These are phyloP conservation scores for Amphipyra tragopoginis DNA, from an alignment of 2,888 invertebrate genomes.

Conservation along the genomic window DNA sequence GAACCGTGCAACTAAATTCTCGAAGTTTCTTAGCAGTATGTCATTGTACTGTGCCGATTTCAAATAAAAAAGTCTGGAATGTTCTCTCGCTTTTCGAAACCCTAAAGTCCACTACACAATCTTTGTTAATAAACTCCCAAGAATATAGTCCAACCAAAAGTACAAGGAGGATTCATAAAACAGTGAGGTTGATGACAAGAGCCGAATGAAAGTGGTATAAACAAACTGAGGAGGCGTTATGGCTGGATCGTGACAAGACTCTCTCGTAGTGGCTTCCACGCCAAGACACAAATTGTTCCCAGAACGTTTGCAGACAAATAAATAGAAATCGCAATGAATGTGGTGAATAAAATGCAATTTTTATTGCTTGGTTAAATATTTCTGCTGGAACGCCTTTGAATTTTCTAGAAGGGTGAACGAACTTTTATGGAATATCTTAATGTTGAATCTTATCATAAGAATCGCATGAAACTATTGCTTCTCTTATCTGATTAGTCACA, in stretches of 20 bases:
- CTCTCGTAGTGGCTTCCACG: constrained; percentile 18
- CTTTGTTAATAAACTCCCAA: constrained; percentile 13
- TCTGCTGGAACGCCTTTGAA: not conserved
- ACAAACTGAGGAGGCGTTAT: constrained; percentile 42
- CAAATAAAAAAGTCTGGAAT: too few relatives aligned
- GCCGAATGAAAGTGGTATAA: constrained; percentile 41
- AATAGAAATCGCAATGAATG: constrained; percentile 15
- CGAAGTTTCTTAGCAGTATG: too few relatives aligned
- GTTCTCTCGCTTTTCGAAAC: too few relatives aligned
- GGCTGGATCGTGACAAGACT: constrained; percentile 49
- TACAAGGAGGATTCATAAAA: constrained; percentile 45
- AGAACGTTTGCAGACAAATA: constrained; percentile 25
- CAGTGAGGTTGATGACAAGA: constrained; percentile 28
- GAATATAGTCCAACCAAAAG: constrained; percentile 5
- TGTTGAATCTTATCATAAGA: too few relatives aligned
- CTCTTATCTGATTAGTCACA: too few relatives aligned
- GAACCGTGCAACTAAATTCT: too few relatives aligned
- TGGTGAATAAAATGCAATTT: constrained; percentile 31
- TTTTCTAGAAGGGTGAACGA: too few relatives aligned
- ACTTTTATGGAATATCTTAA: too few relatives aligned
- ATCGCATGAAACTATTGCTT: too few relatives aligned
- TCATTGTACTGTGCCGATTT: too few relatives aligned
- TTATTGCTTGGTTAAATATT: constrained; percentile 4
- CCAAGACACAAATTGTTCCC: constrained; percentile 27
- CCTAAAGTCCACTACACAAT: not conserved